Percentiles rank a stretch among this genome's conserved stretches.
These are phyloP conservation scores for Myotis planiceps DNA, from an alignment of 2,797 vertebrate genomes.

Conservation along the genomic window DNA sequence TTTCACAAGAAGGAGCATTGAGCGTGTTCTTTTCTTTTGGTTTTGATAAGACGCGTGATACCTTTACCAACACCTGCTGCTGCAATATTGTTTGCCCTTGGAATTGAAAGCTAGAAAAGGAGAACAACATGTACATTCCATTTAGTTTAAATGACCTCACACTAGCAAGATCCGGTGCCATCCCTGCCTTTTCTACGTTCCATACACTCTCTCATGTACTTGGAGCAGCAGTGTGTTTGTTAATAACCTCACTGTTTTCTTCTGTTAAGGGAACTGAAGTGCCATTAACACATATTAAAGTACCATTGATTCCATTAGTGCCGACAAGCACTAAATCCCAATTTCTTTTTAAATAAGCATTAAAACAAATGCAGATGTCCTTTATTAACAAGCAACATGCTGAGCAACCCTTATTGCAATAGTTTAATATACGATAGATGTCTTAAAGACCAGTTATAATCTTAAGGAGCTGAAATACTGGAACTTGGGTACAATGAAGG, in stretches of 20 bases:
- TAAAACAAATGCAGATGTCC: slow-evolving; percentile 79
- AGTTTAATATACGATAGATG: slow-evolving; percentile 65
- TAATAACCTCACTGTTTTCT: slow-evolving; percentile 73
- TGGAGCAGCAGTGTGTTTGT: slow-evolving; percentile 37
- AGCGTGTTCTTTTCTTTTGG: background rate
- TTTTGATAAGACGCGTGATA: background rate
- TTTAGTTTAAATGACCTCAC: background rate
- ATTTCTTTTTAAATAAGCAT: slow-evolving; percentile 83
- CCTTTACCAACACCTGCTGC: background rate
- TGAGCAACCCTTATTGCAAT: slow-evolving; percentile 66
- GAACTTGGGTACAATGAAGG: background rate
- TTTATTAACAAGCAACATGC: slow-evolving; percentile 78
- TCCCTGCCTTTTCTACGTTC: background rate
- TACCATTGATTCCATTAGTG: slow-evolving; percentile 78
- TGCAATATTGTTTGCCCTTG: background rate
- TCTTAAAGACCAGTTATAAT: slow-evolving; percentile 58
- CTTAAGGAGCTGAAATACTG: slow-evolving; percentile 9
- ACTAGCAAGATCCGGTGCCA: background rate
- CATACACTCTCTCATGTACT: slow-evolving; percentile 4
- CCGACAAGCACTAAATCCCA: slow-evolving; percentile 76
- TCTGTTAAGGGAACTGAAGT: slow-evolving; percentile 71
- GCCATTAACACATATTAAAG: slow-evolving; percentile 81
- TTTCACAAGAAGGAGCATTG: background rate
- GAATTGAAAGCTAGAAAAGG: background rate
- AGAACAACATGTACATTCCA: slow-evolving; percentile 5